Conservation (phyloP, 2,888 invertebrate species). For the Chydorus sphaericus region DNA sequence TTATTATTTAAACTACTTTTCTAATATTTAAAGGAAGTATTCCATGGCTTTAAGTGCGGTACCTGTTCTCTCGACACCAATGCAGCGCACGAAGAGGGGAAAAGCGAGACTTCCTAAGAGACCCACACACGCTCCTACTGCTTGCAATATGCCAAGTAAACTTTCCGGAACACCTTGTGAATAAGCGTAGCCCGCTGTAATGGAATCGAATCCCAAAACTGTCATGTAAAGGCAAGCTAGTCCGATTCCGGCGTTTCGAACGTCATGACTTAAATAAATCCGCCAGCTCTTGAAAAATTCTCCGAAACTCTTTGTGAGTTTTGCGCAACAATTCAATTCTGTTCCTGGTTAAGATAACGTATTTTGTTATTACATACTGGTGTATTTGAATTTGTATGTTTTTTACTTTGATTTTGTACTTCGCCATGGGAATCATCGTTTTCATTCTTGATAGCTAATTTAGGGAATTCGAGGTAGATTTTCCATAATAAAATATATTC, state of each 20-base stretch:
- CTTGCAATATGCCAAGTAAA: conserved; percentile 30
- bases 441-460: conserved; percentile 25
- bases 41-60: background rate
- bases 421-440: no score
- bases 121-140: conserved; percentile 31
- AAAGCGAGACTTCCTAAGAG: conserved; percentile 33
- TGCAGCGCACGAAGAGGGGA: conserved; percentile 27
- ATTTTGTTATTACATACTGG: no score
- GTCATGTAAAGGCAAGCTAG: conserved; percentile 35
- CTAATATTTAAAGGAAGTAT: background rate
- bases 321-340: no score
- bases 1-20: background rate
- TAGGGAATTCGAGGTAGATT: conserved; percentile 30
- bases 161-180: conserved; percentile 31
- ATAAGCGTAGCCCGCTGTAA: conserved; percentile 32
- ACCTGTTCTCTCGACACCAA: conserved; percentile 22
- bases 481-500: conserved; percentile 32
- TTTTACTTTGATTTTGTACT: no score
- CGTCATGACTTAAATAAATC: conserved; percentile 29
- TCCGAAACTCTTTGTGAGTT: background rate
- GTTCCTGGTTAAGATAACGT: no score
- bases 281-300: conserved; percentile 24
- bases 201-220: conserved; percentile 35
- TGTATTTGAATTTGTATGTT: no score
- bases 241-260: conserved; percentile 31